These are phyloP conservation scores for Drosophila buzzatii DNA, from an alignment of 2,888 invertebrate species.

Conservation along the genomic window DNA sequence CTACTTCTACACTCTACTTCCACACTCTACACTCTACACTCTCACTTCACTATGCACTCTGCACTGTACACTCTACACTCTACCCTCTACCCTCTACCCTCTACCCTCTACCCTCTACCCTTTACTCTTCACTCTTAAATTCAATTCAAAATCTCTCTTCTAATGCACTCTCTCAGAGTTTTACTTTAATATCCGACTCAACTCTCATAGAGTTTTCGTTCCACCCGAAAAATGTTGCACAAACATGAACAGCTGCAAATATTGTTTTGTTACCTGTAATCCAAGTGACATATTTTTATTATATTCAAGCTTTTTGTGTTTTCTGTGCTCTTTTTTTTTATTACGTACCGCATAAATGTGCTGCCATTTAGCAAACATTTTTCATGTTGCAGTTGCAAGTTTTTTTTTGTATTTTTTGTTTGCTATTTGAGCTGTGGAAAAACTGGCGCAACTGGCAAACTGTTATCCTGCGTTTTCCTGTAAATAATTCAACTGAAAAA, in stretches of 20 bases:
- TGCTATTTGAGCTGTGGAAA: conserved; percentile 7
- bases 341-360: conserved; percentile 38
- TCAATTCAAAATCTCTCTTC: too few relatives aligned
- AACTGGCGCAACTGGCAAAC: conserved; percentile 44
- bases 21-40: too few relatives aligned
- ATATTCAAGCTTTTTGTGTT: conserved; percentile 1
- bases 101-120: too few relatives aligned
- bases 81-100: too few relatives aligned
- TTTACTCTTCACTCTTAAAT: not conserved
- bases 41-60: too few relatives aligned
- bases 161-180: not conserved
- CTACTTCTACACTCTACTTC: too few relatives aligned
- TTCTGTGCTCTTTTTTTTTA: not conserved
- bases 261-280: conserved; percentile 35
- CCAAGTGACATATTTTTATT: conserved; percentile 31
- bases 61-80: too few relatives aligned
- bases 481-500: conserved; percentile 76
- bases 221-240: not conserved
- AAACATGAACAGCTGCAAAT: conserved; percentile 37
- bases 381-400: conserved; percentile 47
- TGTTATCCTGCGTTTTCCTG: conserved; percentile 65
- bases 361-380: conserved; percentile 54
- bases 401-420: conserved; percentile 28
- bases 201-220: not conserved
- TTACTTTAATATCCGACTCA: not conserved